A percentile compares a stretch with the other conserved stretches of the same genome.
Evolutionary conservation across 2,113 vertebrate genomes (phyloP).

Genomic region (Cepphus grylle): DNA sequence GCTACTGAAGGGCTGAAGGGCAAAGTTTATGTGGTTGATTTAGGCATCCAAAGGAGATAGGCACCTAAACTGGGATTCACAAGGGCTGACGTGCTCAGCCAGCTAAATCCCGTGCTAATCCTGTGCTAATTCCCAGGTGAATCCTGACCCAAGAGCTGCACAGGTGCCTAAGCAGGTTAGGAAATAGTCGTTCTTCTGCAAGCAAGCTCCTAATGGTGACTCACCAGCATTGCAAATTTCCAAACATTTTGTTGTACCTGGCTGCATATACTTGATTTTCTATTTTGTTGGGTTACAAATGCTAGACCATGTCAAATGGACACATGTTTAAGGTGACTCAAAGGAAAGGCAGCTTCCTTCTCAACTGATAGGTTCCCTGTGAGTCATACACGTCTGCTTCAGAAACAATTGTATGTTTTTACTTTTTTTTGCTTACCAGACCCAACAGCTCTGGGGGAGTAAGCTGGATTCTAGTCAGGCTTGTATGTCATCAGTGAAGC

Average conservation of each 20-base stretch:
- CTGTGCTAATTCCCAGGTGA: background rate
- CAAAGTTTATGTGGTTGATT: background rate
- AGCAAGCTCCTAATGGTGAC: background rate
- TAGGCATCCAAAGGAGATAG: background rate
- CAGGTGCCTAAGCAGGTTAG: background rate
- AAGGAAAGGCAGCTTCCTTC: slow-evolving; percentile 5
- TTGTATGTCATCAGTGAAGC: background rate
- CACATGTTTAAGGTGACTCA: background rate
- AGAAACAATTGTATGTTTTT: background rate
- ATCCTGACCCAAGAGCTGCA: background rate
- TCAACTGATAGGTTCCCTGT: background rate
- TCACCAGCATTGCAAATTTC: background rate
- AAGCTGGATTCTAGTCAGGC: slow-evolving; percentile 19
- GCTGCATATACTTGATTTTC: background rate
- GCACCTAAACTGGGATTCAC: background rate
- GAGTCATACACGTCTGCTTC: background rate
- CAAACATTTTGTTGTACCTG: background rate
- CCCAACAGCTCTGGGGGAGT: background rate
- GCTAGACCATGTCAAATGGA: background rate
- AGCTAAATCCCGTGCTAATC: background rate
- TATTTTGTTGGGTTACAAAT: background rate
- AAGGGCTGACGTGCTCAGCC: rapidly evolving
- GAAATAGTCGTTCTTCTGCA: background rate
- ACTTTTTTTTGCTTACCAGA: background rate
- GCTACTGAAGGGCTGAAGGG: background rate